phyloP scores from a whole-genome alignment of 2,113 vertebrate genomes.

The Rhadina sibilatrix region DNA sequence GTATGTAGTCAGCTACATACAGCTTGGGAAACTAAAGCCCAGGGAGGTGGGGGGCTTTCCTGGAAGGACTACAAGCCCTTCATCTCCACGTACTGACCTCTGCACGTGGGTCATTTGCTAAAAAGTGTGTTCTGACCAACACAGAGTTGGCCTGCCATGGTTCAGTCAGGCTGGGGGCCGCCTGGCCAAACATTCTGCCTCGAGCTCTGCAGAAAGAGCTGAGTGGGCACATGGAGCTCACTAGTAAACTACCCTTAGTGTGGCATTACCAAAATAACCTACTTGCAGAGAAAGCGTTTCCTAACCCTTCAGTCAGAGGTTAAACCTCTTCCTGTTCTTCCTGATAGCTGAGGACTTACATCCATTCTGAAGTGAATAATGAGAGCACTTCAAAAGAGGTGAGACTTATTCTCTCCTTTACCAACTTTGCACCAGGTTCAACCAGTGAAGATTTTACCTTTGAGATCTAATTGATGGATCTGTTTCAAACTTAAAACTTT shows the following conservation, averaged over 20 bases:
- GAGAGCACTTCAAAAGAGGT: not conserved
- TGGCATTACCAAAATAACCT: not conserved
- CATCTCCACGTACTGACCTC: not conserved
- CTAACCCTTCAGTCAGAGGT: not conserved
- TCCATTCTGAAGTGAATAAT: not conserved
- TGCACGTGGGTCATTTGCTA: not conserved
- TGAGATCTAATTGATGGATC: not conserved
- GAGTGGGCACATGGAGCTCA: not conserved
- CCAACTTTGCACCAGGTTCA: accelerated
- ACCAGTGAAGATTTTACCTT: not conserved
- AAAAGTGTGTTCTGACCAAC: not conserved
- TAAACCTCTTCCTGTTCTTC: not conserved
- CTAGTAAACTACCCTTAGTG: not conserved
- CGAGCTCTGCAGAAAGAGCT: not conserved
- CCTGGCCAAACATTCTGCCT: not conserved
- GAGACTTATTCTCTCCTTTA: not conserved
- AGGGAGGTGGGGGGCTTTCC: not conserved
- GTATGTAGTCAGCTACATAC: not conserved
- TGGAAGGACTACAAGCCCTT: not conserved
- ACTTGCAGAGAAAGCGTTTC: not conserved
- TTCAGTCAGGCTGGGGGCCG: not conserved
- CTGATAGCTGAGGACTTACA: not conserved
- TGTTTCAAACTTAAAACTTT: not conserved
- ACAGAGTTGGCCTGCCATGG: not conserved
- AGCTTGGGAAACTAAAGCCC: not conserved